A percentile compares a stretch with the other conserved stretches of the same genome.
Evolutionary conservation across 2,888 invertebrate genomes (phyloP).

Genomic region (Caenorhabditis macrosperma): DNA sequence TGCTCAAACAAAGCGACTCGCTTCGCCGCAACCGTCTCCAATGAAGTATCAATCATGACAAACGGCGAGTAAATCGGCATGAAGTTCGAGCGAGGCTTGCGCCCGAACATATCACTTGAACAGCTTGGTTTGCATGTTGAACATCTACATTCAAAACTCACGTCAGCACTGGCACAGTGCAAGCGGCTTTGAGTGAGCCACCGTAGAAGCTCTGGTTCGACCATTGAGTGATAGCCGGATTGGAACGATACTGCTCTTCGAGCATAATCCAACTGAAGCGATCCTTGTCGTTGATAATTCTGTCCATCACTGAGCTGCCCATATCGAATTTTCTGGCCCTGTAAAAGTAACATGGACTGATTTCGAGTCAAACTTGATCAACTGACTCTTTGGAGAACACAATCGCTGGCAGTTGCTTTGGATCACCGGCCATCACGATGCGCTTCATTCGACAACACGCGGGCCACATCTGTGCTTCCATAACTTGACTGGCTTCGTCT

Average conservation of each 20-base stretch:
- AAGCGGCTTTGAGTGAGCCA: not conserved
- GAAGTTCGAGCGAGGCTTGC: not conserved
- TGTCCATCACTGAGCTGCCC: constrained; percentile 8
- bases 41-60: constrained; percentile 2
- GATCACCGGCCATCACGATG: constrained; percentile 39
- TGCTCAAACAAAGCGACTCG: not conserved
- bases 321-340: not conserved
- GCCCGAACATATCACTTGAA: not conserved
- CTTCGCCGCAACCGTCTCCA: not conserved
- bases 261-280: constrained; percentile 26
- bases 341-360: not conserved
- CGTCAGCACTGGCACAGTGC: not conserved
- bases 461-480: constrained; percentile 24
- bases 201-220: constrained; percentile 31
- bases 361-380: not conserved
- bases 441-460: constrained; percentile 1
- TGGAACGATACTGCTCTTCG: constrained; percentile 15
- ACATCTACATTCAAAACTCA: not conserved
- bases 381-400: constrained; percentile 1
- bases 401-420: constrained; percentile 21
- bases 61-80: not conserved
- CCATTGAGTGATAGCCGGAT: constrained; percentile 10
- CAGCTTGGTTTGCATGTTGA: not conserved
- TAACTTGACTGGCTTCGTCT: constrained; percentile 43
- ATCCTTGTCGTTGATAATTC: constrained; percentile 16